Evolutionary conservation across 2,797 vertebrate species (phyloP).

Genomic region (Lophius americanus): DNA sequence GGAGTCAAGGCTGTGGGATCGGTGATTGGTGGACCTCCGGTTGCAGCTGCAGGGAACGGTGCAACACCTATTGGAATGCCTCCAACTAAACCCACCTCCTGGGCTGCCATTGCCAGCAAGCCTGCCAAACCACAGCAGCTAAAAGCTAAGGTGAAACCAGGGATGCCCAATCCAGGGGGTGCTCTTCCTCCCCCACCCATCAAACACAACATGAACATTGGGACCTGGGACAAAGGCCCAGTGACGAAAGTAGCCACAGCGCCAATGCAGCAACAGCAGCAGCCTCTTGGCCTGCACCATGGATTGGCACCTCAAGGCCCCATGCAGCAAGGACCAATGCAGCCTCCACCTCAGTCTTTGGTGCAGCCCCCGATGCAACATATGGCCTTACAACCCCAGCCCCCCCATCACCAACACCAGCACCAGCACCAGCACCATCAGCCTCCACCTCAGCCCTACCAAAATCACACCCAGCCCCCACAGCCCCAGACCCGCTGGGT

Average conservation of each 20-base stretch:
- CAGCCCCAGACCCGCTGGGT: slow-evolving; percentile 92
- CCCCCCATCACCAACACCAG: slow-evolving; percentile 72
- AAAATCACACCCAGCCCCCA: slow-evolving; percentile 86
- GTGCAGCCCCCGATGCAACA: slow-evolving; percentile 84
- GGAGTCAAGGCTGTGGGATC: slow-evolving; percentile 92
- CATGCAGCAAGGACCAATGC: slow-evolving; percentile 83
- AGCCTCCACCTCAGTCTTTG: slow-evolving; percentile 76
- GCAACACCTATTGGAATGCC: slow-evolving; percentile 89
- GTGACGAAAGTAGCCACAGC: slow-evolving; percentile 87
- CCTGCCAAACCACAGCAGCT: slow-evolving; percentile 92
- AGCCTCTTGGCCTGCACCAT: slow-evolving; percentile 78
- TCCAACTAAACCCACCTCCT: slow-evolving; percentile 91
- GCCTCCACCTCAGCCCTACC: slow-evolving; percentile 87
- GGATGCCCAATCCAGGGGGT: slow-evolving; percentile 83
- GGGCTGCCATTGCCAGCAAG: slow-evolving; percentile 96
- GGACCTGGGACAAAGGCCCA: slow-evolving; percentile 95
- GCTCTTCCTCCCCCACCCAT: slow-evolving; percentile 91
- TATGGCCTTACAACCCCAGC: slow-evolving; percentile 85
- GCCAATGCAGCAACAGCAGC: slow-evolving; percentile 83
- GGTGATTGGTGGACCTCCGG: slow-evolving; percentile 87
- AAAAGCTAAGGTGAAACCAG: slow-evolving; percentile 91
- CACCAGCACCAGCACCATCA: slow-evolving; percentile 77
- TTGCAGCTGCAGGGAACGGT: slow-evolving; percentile 86
- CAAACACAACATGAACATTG: slow-evolving; percentile 98
- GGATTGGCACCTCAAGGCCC: slow-evolving; percentile 71